phyloP scores from a whole-genome alignment of 2,113 vertebrate species.

The Australoheros scitulus region DNA sequence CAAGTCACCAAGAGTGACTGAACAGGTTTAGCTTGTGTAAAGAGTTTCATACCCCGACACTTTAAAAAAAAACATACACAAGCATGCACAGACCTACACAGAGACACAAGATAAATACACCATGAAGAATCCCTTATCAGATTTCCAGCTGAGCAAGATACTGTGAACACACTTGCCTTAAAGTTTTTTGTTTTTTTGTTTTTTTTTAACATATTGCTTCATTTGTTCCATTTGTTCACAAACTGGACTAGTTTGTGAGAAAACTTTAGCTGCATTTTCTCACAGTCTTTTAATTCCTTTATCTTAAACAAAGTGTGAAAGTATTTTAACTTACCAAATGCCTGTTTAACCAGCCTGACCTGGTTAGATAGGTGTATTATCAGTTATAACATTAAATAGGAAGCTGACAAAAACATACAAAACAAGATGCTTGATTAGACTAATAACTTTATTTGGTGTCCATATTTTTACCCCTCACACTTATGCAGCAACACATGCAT shows the following conservation, averaged over 20 bases:
- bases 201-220: not conserved
- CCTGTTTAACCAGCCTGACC: not conserved
- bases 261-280: not conserved
- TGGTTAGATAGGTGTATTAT: not conserved
- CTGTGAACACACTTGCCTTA: not conserved
- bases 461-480: not conserved
- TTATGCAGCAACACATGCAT: not conserved
- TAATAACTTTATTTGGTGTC: not conserved
- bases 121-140: not conserved
- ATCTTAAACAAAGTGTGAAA: not conserved
- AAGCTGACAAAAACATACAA: not conserved
- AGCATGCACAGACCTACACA: not conserved
- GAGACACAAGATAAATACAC: not conserved
- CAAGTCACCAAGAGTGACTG: conserved; percentile 22
- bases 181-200: not conserved
- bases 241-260: not conserved
- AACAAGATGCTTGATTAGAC: not conserved
- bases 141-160: conserved; percentile 4
- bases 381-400: not conserved
- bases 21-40: conserved; percentile 69
- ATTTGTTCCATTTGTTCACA: not conserved
- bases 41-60: conserved; percentile 17
- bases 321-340: not conserved
- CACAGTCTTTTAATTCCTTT: not conserved
- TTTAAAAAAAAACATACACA: conserved; percentile 10